Evolutionary conservation across 2,888 invertebrate species (phyloP).

Genomic region (Coenonympha glycerion): DNA sequence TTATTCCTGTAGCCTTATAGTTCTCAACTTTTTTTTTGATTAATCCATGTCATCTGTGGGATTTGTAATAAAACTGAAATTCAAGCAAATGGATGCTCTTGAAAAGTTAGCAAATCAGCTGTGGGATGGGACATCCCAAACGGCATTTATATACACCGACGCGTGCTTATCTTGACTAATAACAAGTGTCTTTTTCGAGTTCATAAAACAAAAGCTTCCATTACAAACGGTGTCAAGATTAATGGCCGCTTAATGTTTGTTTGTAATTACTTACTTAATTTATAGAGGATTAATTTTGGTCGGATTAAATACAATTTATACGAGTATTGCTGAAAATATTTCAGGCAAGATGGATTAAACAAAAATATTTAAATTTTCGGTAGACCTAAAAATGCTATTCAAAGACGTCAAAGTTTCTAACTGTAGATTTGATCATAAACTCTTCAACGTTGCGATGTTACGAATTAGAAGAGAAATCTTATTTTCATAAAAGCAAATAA

Average conservation of each 20-base stretch:
- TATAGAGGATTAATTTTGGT: constrained; percentile 4
- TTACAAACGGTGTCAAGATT: constrained; percentile 9
- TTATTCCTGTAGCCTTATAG: no score
- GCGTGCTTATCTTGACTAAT: neutral
- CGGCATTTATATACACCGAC: neutral
- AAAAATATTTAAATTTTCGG: no score
- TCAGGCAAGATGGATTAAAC: no score
- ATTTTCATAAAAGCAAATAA: constrained; percentile 1
- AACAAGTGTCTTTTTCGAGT: neutral
- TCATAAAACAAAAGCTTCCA: constrained; percentile 8
- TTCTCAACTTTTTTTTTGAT: no score
- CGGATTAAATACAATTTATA: constrained; percentile 4
- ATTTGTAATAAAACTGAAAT: no score
- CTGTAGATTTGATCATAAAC: no score
- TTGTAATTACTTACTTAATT: constrained; percentile 15
- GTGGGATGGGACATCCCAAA: neutral
- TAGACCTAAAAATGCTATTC: no score
- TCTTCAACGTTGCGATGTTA: neutral
- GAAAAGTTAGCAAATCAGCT: no score
- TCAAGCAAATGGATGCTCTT: no score
- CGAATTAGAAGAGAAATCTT: neutral
- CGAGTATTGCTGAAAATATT: neutral
- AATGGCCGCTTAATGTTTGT: constrained; percentile 12
- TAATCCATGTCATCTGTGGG: no score
- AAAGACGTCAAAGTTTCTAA: no score